These are phyloP conservation scores for Dreissena rostriformis DNA, from an alignment of 1,140 invertebrate species.

Conservation along the genomic window DNA sequence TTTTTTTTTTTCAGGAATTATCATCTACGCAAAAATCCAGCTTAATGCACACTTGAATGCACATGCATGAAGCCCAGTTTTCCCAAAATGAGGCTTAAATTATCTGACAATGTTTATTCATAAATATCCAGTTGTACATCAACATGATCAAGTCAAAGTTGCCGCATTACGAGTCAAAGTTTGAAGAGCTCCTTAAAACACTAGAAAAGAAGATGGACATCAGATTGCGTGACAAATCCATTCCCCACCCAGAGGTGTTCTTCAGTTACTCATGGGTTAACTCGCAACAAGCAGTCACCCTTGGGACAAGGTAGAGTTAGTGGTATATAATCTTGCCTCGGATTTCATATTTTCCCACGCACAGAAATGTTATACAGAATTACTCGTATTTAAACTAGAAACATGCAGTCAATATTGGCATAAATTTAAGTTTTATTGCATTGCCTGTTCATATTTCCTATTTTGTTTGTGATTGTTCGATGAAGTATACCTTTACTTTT, in stretches of 20 bases:
- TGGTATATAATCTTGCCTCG: too few species aligned
- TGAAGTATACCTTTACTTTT: too few species aligned
- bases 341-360: too few species aligned
- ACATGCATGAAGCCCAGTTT: too few species aligned
- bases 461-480: too few species aligned
- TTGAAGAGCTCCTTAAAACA: slow-evolving; percentile 69
- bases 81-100: not conserved
- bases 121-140: slow-evolving; percentile 68
- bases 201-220: slow-evolving; percentile 60
- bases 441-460: too few species aligned
- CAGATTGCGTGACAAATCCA: slow-evolving; percentile 6
- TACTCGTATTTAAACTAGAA: slow-evolving; percentile 80
- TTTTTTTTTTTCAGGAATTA: too few species aligned
- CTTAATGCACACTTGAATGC: too few species aligned
- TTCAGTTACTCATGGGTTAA: slow-evolving; percentile 80
- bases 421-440: slow-evolving; percentile 60
- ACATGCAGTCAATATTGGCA: slow-evolving; percentile 74
- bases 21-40: too few species aligned
- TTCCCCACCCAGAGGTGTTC: slow-evolving; percentile 72
- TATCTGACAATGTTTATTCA: not conserved
- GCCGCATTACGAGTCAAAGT: slow-evolving; percentile 60
- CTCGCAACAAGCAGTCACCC: slow-evolving; percentile 74
- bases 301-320: slow-evolving; percentile 69
- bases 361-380: slow-evolving; percentile 79
- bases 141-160: slow-evolving; percentile 69